Conservation (phyloP, 2,888 invertebrate species). For the Drosophila emarginata region DNA sequence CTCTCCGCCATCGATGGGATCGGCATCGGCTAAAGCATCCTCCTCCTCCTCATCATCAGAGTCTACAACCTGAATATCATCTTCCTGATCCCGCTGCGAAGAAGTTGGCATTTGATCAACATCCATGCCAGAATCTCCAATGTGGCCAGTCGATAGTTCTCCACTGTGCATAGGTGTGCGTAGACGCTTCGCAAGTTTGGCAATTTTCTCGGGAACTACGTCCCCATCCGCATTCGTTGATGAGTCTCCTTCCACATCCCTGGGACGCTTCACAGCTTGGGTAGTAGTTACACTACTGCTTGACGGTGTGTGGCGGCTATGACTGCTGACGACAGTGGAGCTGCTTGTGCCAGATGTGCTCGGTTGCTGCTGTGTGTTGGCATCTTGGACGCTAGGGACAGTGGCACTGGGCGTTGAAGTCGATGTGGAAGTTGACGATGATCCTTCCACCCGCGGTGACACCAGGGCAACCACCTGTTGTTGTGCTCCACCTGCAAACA, state of each 20-base stretch:
- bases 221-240: conserved; percentile 83
- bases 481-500: conserved; percentile 81
- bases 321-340: conserved; percentile 82
- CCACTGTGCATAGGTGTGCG: conserved; percentile 77
- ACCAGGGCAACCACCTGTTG: conserved; percentile 88
- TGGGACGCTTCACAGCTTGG: conserved; percentile 85
- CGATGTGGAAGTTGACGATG: conserved; percentile 68
- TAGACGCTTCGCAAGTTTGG: conserved; percentile 79
- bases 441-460: conserved; percentile 87
- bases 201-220: conserved; percentile 76
- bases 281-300: conserved; percentile 88
- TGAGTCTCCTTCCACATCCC: conserved; percentile 84
- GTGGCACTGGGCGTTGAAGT: conserved; percentile 68
- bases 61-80: conserved; percentile 91
- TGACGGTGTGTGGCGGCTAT: conserved; percentile 84
- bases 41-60: conserved; percentile 87
- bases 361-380: conserved; percentile 80
- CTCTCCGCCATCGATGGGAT: conserved; percentile 82
- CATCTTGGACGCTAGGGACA: conserved; percentile 76
- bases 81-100: conserved; percentile 93
- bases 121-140: conserved; percentile 85
- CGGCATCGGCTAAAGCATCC: conserved; percentile 83
- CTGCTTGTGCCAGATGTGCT: conserved; percentile 81
- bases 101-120: conserved; percentile 94
- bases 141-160: conserved; percentile 82